Conservation (phyloP, 2,888 invertebrate species). For the Polydrusus cervinus region DNA sequence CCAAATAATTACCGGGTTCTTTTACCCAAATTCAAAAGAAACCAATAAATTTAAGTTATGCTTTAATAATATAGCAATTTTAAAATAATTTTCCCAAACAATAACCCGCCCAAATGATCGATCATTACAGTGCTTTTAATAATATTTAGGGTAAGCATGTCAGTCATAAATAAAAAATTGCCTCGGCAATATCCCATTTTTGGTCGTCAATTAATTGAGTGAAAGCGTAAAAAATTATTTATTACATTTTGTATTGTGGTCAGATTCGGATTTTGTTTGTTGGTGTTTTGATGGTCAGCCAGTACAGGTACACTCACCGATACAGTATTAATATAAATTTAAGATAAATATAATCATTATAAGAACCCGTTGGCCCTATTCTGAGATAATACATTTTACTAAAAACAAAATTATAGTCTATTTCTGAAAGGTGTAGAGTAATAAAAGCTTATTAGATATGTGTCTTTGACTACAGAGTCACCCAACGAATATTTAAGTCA, state of each 20-base stretch:
- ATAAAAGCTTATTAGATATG: too few species aligned
- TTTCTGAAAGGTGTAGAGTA: too few species aligned
- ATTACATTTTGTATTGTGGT: constrained; percentile 18
- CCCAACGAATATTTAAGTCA: too few species aligned
- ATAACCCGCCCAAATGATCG: constrained; percentile 33
- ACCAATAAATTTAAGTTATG: background rate
- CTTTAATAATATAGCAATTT: constrained; percentile 7
- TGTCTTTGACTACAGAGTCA: too few species aligned
- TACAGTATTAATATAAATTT: too few species aligned
- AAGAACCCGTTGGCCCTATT: too few species aligned
- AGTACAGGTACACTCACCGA: too few species aligned
- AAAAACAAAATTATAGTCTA: too few species aligned
- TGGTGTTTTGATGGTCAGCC: background rate
- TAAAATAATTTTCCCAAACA: constrained; percentile 19
- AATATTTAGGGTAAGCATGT: constrained; percentile 44
- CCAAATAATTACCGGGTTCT: too few species aligned
- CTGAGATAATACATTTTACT: too few species aligned
- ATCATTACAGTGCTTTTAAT: constrained; percentile 37
- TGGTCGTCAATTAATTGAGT: constrained; percentile 45
- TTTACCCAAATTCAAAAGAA: background rate
- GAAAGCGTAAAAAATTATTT: constrained; percentile 50
- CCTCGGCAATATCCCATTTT: constrained; percentile 40
- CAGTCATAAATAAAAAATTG: constrained; percentile 36
- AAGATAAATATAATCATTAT: too few species aligned
- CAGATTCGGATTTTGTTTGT: constrained; percentile 2